Conservation (phyloP, 2,888 invertebrate genomes). For the Scaptomyza parva region DNA sequence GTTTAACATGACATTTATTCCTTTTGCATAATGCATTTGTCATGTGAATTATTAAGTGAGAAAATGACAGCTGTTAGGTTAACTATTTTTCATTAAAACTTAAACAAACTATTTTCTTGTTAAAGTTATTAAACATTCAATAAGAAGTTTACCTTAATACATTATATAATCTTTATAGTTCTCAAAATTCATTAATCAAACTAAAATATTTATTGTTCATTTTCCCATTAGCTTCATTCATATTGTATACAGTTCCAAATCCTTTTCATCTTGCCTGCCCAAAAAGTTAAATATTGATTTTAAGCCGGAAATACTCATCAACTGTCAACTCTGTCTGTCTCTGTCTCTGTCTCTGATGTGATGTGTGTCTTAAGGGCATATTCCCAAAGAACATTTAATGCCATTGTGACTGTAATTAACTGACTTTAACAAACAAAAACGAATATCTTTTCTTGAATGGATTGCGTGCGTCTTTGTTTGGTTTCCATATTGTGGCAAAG, state of each 20-base stretch:
- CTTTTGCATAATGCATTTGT: constrained; percentile 1
- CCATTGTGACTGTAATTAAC: constrained; percentile 43
- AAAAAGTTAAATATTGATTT: constrained; percentile 28
- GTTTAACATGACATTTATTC: neutral
- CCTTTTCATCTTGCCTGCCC: neutral
- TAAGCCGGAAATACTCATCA: constrained; percentile 48
- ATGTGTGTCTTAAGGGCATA: neutral
- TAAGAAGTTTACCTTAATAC: too few relatives aligned
- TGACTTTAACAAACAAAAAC: constrained; percentile 13
- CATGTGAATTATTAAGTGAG: neutral
- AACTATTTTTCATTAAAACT: neutral
- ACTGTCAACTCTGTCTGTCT: too few relatives aligned
- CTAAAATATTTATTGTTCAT: neutral
- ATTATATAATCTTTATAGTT: too few relatives aligned
- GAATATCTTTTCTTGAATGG: constrained; percentile 23
- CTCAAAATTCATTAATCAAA: too few relatives aligned
- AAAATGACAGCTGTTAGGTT: constrained; percentile 2
- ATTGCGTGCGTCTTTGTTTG: constrained; percentile 35
- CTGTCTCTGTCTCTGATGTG: neutral
- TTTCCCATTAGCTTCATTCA: too few relatives aligned
- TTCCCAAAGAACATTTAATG: constrained; percentile 15
- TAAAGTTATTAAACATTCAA: too few relatives aligned
- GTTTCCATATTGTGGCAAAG: neutral
- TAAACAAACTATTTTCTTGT: too few relatives aligned
- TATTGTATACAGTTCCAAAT: too few relatives aligned